Base-by-base conservation (phyloP, 2,797 vertebrate genomes). In the Pempheris klunzingeri region DNA sequence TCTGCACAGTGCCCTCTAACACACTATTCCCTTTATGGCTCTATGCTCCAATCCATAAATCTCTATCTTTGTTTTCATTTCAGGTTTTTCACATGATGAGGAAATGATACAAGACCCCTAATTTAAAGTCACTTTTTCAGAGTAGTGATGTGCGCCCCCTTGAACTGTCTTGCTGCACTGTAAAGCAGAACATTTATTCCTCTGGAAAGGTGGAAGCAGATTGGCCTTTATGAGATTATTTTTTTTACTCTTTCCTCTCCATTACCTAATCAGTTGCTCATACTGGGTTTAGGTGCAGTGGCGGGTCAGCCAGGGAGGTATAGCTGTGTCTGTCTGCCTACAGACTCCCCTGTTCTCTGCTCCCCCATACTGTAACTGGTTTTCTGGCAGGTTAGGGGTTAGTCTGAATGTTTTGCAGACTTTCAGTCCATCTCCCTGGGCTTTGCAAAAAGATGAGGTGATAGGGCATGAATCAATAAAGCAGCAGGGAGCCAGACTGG, bases 241-340 rank as follows among this genome's bases (percentile, higher is more conserved):
- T 58, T 85, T 71, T 86, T 41, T 39, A 64, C 53, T 74, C 66
- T 63, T 82, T 88, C 50, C 59, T 79, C 66, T 82, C 43, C 7
- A 84, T 90, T 74, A 86, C 86, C 81, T 87, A 76, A 89, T 84
- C 87, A 84, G 74, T 30, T 3, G 8, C 72, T 84, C 64, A 64
- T 80, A 83, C 80, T 81, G 67, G 69, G 76, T 88, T 84, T 24
- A 84, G 75, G 82, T 89, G 70, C 81, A 87, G 36, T 17, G 36
- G 26, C 17, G 3, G 84, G 79, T 86, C 85, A 86, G 74, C 49
- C 2, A 9, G 81, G 76, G 85, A 87, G 75, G 74, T 84, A 84
- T 65, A 82, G 80, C 75, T 60, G 65, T 55, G 44, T 80, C 73
- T 53, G 49, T 88, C 78, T 79, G 63, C 34, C 22, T 54, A 41